Base-by-base conservation (phyloP, 2,888 invertebrate genomes). In the Temnothorax ravouxi region DNA sequence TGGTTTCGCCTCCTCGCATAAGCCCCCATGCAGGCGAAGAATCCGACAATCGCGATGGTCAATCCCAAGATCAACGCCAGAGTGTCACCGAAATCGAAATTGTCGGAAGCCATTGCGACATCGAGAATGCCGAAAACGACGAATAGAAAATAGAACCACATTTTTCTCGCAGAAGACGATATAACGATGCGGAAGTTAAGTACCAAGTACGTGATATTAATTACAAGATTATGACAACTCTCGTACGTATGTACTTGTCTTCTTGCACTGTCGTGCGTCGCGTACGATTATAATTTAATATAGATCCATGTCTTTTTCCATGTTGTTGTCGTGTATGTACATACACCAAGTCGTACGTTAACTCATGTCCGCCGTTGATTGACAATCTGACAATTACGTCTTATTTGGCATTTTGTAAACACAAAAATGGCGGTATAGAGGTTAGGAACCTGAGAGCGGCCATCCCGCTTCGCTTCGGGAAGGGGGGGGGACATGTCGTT, bases 21-120 rank as follows among this genome's bases (percentile, higher is more conserved):
- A 88, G 96, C 96, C 54, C 97, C 97, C 91, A 97, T 95, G 94
- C 97, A 97, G 34, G 97, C 97, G 76, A 97, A 95, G 84, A 97
- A 96, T 90, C 96, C 96, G 84, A 96, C 93, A 41, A 96, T 95
- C 67, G 96, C 95, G 61, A 97, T 95, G 62, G 96, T 95, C 59
- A 97, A 91, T 1, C 97, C 97, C 74, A 97, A 92, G 88, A 97
- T 95, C 34, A 97, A 95, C 6, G 97, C 97, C 87, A 97, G 92
- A 86, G 96, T 96, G 93, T 97, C 97, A 2, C 97, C 97, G 92
- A 97, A 97, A 93, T 97, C 97, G 91, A 96, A 97, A 84, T 95
- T 95, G 76, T 95, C 94, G 1, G 96, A 95, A 52, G 96, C 96
- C 92, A 88, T 86, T 3, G 84, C 91, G 66, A 79, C 84, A 44